Conservation (phyloP, 2,113 vertebrate species). For the Gila orcuttii region DNA sequence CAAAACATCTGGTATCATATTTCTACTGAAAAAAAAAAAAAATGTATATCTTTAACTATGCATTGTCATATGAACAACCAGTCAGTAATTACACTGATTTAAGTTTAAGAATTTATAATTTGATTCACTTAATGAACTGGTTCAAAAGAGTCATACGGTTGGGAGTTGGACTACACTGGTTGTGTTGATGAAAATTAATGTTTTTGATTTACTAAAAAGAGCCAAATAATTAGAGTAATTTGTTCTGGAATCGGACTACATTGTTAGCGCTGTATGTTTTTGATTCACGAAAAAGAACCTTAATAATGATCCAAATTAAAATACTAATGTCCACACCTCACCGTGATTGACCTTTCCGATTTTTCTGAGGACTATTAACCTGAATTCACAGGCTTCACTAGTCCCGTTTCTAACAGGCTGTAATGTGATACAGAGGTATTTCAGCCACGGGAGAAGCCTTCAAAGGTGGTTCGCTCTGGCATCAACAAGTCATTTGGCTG, state of each 20-base stretch:
- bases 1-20: background rate
- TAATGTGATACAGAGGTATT: slow-evolving; percentile 51
- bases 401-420: slow-evolving; percentile 16
- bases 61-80: no score
- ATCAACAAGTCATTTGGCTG: slow-evolving; percentile 39
- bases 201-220: background rate
- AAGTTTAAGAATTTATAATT: background rate
- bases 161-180: background rate
- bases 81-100: background rate
- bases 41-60: no score
- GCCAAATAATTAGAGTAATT: background rate
- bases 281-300: background rate
- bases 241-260: background rate
- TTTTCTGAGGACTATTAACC: background rate
- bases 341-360: background rate
- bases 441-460: slow-evolving; percentile 22
- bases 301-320: background rate
- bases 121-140: background rate
- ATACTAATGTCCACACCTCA: slow-evolving; percentile 1
- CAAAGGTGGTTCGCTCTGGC: slow-evolving; percentile 46
- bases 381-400: slow-evolving; percentile 1
- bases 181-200: no score
- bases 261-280: background rate
- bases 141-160: background rate
- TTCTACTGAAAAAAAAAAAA: background rate